A percentile compares a stretch with the other conserved stretches of the same genome.
These are phyloP conservation scores for zebrafish (Danio rerio) DNA, from an alignment of 2,113 vertebrate species.

Conservation along the genomic window DNA sequence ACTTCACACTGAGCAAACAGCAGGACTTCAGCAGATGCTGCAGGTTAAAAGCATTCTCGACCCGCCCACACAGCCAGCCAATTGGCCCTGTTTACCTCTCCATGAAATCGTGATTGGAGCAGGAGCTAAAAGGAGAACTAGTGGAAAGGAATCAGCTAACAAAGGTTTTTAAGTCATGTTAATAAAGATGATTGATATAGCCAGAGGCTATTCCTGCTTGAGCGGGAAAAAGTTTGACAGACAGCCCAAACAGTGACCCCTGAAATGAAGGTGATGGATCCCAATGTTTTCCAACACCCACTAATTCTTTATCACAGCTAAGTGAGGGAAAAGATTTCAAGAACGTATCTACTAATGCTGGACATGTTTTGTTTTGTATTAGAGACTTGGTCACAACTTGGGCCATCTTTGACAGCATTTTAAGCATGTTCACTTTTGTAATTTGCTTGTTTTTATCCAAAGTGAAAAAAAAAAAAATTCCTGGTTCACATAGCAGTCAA, in stretches of 20 bases:
- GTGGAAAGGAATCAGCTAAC: slow-evolving; percentile 70
- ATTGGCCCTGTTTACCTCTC: slow-evolving; percentile 76
- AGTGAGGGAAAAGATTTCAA: slow-evolving; percentile 55
- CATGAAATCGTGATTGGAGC: slow-evolving; percentile 81
- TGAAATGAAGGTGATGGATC: slow-evolving; percentile 65
- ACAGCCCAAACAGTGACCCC: slow-evolving; percentile 72
- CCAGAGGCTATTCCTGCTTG: slow-evolving; percentile 77
- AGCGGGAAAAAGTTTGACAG: slow-evolving; percentile 74
- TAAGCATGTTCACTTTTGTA: background rate
- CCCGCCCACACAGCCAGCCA: slow-evolving; percentile 73
- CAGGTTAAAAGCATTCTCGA: slow-evolving; percentile 82
- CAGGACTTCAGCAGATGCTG: slow-evolving; percentile 80
- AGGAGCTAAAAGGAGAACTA: slow-evolving; percentile 67
- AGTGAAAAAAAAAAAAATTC: too few species aligned
- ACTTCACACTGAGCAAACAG: slow-evolving; percentile 79
- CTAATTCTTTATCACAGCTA: slow-evolving; percentile 67
- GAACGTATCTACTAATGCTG: slow-evolving; percentile 61
- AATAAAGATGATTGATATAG: slow-evolving; percentile 82
- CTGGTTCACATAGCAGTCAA: too few species aligned
- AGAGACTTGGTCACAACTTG: slow-evolving; percentile 21
- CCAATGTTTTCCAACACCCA: slow-evolving; percentile 62
- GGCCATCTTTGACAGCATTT: slow-evolving; percentile 40
- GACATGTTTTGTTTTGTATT: slow-evolving; percentile 43
- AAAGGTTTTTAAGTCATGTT: slow-evolving; percentile 80
- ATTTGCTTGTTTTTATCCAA: too few species aligned